A percentile compares a stretch with the other conserved stretches of the same genome.
phyloP scores from a whole-genome alignment of 2,113 vertebrate genomes.

The Pristiophorus japonicus region DNA sequence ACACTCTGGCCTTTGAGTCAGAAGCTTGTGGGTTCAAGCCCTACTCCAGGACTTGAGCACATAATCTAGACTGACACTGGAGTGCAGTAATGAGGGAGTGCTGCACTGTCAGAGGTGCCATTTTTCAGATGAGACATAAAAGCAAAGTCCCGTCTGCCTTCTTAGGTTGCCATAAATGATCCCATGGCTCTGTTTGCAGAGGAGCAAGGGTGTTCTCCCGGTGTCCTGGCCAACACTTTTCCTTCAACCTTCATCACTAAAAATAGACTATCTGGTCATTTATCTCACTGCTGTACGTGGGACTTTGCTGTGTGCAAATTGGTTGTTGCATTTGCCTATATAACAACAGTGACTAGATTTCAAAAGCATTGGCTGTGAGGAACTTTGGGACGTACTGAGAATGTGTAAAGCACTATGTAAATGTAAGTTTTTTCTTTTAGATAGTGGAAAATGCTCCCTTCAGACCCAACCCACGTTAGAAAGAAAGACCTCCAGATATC shows the following conservation, averaged over 20 bases:
- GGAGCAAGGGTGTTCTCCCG: no score
- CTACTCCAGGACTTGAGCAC: neutral
- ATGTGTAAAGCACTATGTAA: neutral
- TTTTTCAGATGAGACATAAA: no score
- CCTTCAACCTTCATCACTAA: neutral
- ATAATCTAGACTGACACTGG: neutral
- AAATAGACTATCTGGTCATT: neutral
- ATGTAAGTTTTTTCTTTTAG: no score
- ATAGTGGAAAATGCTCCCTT: no score
- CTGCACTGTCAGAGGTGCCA: no score
- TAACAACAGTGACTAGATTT: neutral
- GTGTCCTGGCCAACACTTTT: no score
- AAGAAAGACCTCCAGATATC: no score
- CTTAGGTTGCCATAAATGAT: no score
- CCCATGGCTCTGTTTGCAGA: no score
- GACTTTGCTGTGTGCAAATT: neutral
- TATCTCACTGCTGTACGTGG: neutral
- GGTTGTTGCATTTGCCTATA: neutral
- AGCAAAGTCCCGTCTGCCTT: no score
- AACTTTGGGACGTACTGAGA: neutral
- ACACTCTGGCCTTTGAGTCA: neutral
- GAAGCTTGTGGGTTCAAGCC: neutral
- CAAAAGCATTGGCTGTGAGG: neutral
- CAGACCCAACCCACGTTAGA: no score
- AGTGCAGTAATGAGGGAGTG: neutral